Conservation (phyloP, 2,888 invertebrate species). For the Lordiphosa fenestrarum region DNA sequence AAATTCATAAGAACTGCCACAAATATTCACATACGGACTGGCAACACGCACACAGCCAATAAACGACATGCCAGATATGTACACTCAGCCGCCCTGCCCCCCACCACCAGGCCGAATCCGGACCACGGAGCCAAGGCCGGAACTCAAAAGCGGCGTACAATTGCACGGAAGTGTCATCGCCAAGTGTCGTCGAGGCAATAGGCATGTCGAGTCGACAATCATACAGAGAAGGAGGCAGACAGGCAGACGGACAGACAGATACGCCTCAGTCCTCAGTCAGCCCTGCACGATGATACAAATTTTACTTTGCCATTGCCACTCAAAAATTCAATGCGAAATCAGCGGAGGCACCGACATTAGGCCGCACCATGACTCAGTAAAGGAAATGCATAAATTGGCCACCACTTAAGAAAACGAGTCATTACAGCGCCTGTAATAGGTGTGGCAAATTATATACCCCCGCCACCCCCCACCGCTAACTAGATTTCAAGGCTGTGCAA, state of each 20-base stretch:
- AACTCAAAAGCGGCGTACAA: conserved; percentile 64
- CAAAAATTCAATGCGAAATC: conserved; percentile 35
- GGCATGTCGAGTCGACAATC: conserved; percentile 53
- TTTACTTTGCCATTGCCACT: conserved; percentile 26
- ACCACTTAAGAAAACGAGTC: conserved; percentile 1
- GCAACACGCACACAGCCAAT: conserved; percentile 74
- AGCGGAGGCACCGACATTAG: too few species aligned
- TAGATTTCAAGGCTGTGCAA: too few species aligned
- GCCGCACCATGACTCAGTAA: conserved; percentile 23
- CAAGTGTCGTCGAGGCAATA: conserved; percentile 75
- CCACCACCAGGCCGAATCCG: conserved; percentile 7
- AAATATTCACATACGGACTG: conserved; percentile 73
- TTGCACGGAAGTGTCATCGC: conserved; percentile 73
- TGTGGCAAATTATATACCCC: too few species aligned
- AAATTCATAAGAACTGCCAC: conserved; percentile 75
- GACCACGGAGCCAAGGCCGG: conserved; percentile 43
- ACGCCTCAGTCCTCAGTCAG: conserved; percentile 14
- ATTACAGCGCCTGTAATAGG: too few species aligned
- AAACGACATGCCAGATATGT: conserved; percentile 34
- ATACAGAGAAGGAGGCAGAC: conserved; percentile 16
- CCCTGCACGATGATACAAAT: conserved; percentile 28
- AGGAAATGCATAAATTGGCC: background rate
- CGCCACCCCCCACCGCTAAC: too few species aligned
- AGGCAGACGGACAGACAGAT: conserved; percentile 12
- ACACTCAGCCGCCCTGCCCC: background rate